These are phyloP conservation scores for Lathamus discolor DNA, from an alignment of 2,113 vertebrate species.

Conservation along the genomic window DNA sequence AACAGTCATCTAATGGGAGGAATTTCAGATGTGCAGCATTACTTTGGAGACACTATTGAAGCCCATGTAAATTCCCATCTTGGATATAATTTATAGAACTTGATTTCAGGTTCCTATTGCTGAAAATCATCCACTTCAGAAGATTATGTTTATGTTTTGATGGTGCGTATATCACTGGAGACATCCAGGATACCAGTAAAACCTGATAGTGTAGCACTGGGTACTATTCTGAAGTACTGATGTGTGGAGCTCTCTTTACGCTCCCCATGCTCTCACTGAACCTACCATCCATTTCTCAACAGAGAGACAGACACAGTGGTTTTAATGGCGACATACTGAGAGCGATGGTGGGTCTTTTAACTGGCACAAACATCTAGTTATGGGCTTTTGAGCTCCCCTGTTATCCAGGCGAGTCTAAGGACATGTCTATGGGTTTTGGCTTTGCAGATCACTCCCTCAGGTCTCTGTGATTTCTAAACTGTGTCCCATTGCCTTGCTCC, in stretches of 20 bases:
- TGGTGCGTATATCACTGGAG: neutral
- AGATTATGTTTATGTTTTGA: neutral
- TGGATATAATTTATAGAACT: neutral
- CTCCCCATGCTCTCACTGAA: neutral
- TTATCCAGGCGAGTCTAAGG: neutral
- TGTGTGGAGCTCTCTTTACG: neutral
- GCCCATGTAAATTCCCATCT: neutral
- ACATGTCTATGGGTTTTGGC: neutral
- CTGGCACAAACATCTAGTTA: neutral
- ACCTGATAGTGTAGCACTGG: neutral
- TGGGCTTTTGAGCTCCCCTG: neutral
- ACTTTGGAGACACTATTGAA: neutral
- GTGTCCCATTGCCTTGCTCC: neutral
- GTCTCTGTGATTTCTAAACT: neutral
- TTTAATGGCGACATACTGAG: neutral
- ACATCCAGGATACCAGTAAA: neutral
- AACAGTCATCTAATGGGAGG: neutral
- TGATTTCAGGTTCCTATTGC: neutral
- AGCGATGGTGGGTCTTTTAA: fast-evolving
- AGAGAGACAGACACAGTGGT: neutral
- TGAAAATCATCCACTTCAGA: neutral
- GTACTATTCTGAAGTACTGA: fast-evolving
- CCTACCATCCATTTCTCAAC: neutral
- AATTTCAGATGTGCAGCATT: neutral
- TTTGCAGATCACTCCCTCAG: neutral